These are phyloP conservation scores for Pithys albifrons DNA, from an alignment of 2,113 vertebrate genomes.

Conservation along the genomic window DNA sequence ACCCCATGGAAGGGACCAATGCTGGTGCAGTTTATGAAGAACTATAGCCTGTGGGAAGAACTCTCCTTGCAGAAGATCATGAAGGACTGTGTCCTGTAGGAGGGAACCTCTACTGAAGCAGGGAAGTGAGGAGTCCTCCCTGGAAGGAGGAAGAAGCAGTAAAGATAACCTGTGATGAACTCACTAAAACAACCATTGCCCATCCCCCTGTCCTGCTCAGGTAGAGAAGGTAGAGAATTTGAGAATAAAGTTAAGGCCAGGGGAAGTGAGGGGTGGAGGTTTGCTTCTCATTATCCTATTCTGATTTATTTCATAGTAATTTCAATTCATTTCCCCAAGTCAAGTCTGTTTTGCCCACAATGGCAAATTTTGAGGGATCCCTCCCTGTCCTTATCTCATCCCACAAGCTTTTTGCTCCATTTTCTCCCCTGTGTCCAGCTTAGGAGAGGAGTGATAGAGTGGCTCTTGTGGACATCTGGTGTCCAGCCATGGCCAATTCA, in stretches of 20 bases:
- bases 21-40: neutral
- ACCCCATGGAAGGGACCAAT: rapidly evolving
- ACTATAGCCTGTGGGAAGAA: neutral
- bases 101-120: neutral
- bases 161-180: rapidly evolving
- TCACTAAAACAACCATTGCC: neutral
- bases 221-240: neutral
- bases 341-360: neutral
- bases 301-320: neutral
- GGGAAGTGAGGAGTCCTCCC: neutral
- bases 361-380: neutral
- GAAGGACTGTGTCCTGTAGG: neutral
- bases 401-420: neutral
- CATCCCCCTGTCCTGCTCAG: rapidly evolving
- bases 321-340: neutral
- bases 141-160: neutral
- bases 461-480: neutral
- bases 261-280: neutral
- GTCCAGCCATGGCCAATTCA: neutral
- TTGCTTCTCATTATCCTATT: neutral
- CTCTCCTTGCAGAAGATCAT: neutral
- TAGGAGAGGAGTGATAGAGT: neutral
- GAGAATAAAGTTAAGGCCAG: neutral
- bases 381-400: neutral
- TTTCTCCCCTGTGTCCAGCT: neutral